A percentile compares a stretch with the other conserved stretches of the same genome.
These are phyloP conservation scores for Alitta virens DNA, from an alignment of 2,888 invertebrate species.

Conservation along the genomic window DNA sequence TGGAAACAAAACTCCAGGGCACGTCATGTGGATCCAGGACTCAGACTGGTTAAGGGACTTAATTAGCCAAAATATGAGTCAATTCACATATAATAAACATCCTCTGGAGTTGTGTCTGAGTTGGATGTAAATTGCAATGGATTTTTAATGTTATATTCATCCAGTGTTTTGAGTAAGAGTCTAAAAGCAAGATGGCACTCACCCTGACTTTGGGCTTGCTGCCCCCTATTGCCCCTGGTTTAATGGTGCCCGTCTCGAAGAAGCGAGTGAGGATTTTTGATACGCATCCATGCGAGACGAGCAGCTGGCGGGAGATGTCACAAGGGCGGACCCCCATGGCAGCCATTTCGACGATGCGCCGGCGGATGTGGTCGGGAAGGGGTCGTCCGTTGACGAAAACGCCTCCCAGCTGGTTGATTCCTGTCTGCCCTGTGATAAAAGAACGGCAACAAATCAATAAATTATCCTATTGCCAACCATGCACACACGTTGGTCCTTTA, in stretches of 20 bases:
- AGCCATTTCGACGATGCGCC: constrained; percentile 91
- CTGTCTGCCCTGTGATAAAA: constrained; percentile 68
- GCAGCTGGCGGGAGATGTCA: constrained; percentile 90
- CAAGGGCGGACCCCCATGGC: constrained; percentile 92
- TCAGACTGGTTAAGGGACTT: too few species aligned
- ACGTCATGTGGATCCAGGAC: too few species aligned
- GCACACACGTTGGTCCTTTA: too few species aligned
- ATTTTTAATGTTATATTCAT: too few species aligned
- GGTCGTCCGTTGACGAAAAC: constrained; percentile 98
- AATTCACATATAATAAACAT: not conserved
- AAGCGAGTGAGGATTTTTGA: constrained; percentile 94
- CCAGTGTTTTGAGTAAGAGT: too few species aligned
- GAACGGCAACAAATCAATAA: too few species aligned
- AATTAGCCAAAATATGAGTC: not conserved
- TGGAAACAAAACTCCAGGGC: too few species aligned
- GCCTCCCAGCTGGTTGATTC: constrained; percentile 94
- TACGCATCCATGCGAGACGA: constrained; percentile 95
- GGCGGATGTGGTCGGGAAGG: constrained; percentile 87
- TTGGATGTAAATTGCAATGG: too few species aligned
- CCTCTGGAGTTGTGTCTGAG: too few species aligned
- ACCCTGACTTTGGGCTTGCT: constrained; percentile 84
- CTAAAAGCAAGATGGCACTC: not conserved
- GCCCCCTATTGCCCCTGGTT: constrained; percentile 92
- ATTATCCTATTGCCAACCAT: too few species aligned
- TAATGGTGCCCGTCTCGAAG: constrained; percentile 94